Conservation (phyloP, 2,797 vertebrate species). For the Carcharodon carcharias region DNA sequence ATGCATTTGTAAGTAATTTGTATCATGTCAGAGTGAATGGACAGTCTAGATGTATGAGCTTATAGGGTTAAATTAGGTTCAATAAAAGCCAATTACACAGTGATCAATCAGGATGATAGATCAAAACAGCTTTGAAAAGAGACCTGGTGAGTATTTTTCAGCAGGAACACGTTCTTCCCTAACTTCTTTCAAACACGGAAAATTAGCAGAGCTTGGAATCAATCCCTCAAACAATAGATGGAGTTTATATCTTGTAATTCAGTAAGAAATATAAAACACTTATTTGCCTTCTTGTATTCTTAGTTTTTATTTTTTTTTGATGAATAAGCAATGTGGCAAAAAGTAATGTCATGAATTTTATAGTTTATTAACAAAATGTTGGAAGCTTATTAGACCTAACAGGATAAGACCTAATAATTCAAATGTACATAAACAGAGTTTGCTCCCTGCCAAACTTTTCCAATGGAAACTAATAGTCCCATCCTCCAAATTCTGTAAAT, state of each 20-base stretch:
- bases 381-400: neutral
- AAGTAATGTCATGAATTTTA: neutral
- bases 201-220: neutral
- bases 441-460: neutral
- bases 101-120: constrained; percentile 99
- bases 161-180: constrained; percentile 57
- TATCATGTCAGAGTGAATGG: constrained; percentile 89
- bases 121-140: constrained; percentile 85
- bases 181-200: constrained; percentile 47
- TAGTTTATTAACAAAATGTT: neutral
- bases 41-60: constrained; percentile 84
- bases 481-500: neutral
- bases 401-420: neutral
- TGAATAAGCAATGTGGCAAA: neutral
- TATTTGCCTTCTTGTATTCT: neutral
- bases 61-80: constrained; percentile 98
- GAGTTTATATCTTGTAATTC: neutral
- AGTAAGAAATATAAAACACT: neutral
- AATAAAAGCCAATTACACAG: constrained; percentile 90
- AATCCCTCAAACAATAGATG: neutral
- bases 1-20: constrained; percentile 99
- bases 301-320: neutral
- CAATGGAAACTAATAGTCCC: neutral
- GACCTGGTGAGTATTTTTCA: constrained; percentile 64
- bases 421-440: neutral